These are phyloP conservation scores for Poecilia picta DNA, from an alignment of 2,797 vertebrate genomes.

Conservation along the genomic window DNA sequence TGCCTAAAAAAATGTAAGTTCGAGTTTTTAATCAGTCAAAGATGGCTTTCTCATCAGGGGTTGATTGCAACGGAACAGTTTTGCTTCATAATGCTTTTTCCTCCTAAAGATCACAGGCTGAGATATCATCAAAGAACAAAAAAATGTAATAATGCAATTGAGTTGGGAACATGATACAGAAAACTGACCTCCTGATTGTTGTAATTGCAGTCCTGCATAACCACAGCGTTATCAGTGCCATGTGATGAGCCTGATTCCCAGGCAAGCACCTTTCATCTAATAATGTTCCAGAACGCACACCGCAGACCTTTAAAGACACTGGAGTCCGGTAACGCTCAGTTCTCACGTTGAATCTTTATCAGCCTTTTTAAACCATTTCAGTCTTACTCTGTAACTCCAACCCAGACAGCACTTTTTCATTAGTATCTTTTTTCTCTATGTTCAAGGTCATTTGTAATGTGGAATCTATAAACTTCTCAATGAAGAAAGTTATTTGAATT, in stretches of 20 bases:
- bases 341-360: conserved; percentile 56
- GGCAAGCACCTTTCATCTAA: conserved; percentile 51
- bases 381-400: conserved; percentile 68
- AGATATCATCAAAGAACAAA: conserved; percentile 70
- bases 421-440: conserved; percentile 53
- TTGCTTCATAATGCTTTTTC: conserved; percentile 72
- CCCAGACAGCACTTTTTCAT: conserved; percentile 71
- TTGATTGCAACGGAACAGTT: conserved; percentile 73
- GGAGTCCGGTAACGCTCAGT: conserved; percentile 25
- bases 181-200: conserved; percentile 63
- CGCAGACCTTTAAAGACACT: conserved; percentile 36
- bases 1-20: conserved; percentile 78
- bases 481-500: conserved; percentile 86
- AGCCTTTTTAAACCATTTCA: conserved; percentile 60
- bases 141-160: conserved; percentile 61
- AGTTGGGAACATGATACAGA: conserved; percentile 61
- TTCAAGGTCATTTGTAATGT: conserved; percentile 82
- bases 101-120: conserved; percentile 64
- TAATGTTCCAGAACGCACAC: conserved; percentile 35
- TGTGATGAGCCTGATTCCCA: conserved; percentile 50
- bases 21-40: conserved; percentile 81
- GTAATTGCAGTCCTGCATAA: conserved; percentile 53
- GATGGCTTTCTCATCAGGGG: conserved; percentile 71
- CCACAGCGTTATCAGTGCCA: conserved; percentile 49
- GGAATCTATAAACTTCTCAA: conserved; percentile 85